Evolutionary conservation across 2,113 vertebrate species (phyloP).

Genomic region (Oplegnathus fasciatus): DNA sequence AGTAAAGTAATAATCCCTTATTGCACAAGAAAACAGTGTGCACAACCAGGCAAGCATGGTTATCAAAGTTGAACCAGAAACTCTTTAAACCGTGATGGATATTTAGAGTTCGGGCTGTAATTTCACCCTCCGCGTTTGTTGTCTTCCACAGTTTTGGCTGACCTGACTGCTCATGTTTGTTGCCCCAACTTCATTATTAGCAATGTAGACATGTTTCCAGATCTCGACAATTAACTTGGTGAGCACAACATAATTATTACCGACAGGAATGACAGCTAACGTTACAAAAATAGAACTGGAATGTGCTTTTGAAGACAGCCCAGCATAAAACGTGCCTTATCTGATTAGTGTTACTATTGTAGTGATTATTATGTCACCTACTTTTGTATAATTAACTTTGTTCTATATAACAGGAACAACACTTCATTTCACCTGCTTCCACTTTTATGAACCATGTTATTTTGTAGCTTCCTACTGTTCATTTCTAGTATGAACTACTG

Average conservation of each 20-base stretch:
- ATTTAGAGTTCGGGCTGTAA: neutral
- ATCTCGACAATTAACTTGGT: slow-evolving; percentile 4
- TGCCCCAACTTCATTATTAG: neutral
- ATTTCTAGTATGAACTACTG: neutral
- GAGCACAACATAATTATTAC: neutral
- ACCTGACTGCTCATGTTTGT: neutral
- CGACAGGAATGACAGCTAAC: neutral
- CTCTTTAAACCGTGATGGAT: neutral
- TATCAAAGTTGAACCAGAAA: neutral
- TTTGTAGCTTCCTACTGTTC: neutral
- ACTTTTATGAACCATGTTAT: neutral
- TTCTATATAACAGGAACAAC: neutral
- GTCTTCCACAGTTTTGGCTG: neutral
- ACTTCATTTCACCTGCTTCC: slow-evolving; percentile 1
- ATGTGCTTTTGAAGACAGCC: neutral
- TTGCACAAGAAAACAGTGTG: neutral
- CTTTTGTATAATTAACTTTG: slow-evolving; percentile 3
- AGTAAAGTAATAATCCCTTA: neutral
- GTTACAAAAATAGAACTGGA: neutral
- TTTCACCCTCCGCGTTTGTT: neutral
- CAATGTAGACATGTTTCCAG: neutral
- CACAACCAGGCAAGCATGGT: neutral
- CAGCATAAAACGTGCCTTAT: neutral
- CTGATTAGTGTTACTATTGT: neutral
- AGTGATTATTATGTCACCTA: neutral